Base-by-base conservation (phyloP, 2,888 invertebrate genomes). In the Tipula lateralis region DNA sequence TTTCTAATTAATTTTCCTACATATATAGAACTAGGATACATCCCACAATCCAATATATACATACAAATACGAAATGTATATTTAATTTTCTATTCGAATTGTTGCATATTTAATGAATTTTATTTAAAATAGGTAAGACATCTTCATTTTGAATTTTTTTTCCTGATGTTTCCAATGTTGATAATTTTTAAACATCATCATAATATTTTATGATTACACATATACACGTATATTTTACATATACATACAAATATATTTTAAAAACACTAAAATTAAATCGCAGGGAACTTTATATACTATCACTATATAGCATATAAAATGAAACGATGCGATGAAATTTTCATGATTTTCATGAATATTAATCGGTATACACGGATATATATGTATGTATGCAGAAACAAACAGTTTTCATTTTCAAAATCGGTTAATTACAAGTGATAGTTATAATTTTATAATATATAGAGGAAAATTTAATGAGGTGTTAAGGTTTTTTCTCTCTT, bases 101-200 rank as follows among this genome's bases (percentile, higher is more conserved):
- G 66, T 66, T 66, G 66, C 66, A 66, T 66, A 66, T 24, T 66
- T 66, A 66, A 66, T 66, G 66, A 66, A 66, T 66, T 66, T 24
- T 66, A 66, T 66, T 66, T 66, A 66, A 66, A 66, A 24, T 66
- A 66, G 66, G 66, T 66, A 66, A 66, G 66, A 66, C 24, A 66
- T 66, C 24, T 66, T 24, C 66, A 24, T 66, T 66, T 24, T 66
- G n/a, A n/a, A n/a, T 24, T 24, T 66, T 12, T 24, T 24, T 66
- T 24, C 24, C 24, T 9, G 66, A 66, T n/a, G n/a, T n/a, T n/a
- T n/a, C n/a, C 19, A 66, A 66, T 66, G 3, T 9, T 66, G 9
- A 66, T 66, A 19, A 66, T 19, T 19, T 66, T 66, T 66, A 19
- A 66, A 24, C 24, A 66, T 66, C 24, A 66, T 66, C 19, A 66